A percentile compares a stretch with the other conserved stretches of the same genome.
Conservation (phyloP, 2,113 vertebrate genomes). For the Poeciliopsis turrubarensis region DNA sequence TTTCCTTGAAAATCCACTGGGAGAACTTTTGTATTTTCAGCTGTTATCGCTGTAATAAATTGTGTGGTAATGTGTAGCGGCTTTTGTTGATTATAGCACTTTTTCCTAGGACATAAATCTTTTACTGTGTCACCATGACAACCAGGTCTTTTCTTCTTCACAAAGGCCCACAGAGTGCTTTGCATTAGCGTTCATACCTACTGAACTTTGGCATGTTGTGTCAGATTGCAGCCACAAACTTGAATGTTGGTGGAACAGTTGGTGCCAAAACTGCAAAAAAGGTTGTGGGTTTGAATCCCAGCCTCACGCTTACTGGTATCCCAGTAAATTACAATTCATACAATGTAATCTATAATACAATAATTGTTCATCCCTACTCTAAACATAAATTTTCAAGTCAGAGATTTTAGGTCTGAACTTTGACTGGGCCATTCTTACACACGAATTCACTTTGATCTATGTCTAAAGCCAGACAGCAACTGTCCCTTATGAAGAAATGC, state of each 20-base stretch:
- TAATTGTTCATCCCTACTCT: too few species aligned
- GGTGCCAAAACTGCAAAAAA: background rate
- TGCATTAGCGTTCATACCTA: background rate
- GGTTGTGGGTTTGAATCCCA: too few species aligned
- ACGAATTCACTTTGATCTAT: background rate
- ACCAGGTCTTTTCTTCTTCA: conserved; percentile 40
- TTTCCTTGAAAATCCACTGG: conserved; percentile 21
- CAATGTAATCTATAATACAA: too few species aligned
- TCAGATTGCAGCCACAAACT: background rate
- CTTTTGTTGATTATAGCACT: conserved; percentile 48
- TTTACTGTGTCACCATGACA: conserved; percentile 62
- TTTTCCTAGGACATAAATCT: conserved; percentile 63
- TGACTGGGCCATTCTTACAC: background rate
- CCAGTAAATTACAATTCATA: too few species aligned
- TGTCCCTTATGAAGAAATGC: too few species aligned
- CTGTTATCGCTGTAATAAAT: conserved; percentile 26
- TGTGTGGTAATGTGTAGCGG: background rate
- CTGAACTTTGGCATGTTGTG: background rate
- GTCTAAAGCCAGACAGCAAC: too few species aligned
- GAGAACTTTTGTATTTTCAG: conserved; percentile 33
- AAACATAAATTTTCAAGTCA: too few species aligned
- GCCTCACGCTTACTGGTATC: too few species aligned
- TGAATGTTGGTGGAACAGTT: background rate
- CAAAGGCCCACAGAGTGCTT: conserved; percentile 2
- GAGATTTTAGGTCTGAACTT: background rate